These are phyloP conservation scores for Ormyrus thymus DNA, from an alignment of 2,888 invertebrate species.

Conservation along the genomic window DNA sequence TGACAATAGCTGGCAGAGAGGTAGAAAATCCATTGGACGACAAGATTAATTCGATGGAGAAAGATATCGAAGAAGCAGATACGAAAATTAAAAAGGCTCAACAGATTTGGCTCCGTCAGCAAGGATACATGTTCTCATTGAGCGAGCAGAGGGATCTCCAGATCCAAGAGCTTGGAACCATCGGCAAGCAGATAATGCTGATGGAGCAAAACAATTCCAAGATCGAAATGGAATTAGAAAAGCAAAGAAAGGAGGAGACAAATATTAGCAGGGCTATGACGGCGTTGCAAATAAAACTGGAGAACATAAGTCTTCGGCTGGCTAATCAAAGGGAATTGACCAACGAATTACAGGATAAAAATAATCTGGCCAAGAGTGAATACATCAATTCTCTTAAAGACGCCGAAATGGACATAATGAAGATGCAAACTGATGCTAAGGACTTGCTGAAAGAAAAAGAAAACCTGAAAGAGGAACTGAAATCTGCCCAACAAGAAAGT, in stretches of 20 bases:
- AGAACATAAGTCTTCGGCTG: constrained; percentile 72
- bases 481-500: constrained; percentile 81
- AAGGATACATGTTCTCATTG: constrained; percentile 83
- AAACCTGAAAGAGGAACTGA: constrained; percentile 79
- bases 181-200: constrained; percentile 82
- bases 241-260: constrained; percentile 77
- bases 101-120: constrained; percentile 86
- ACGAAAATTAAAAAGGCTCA: constrained; percentile 81
- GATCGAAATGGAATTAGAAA: constrained; percentile 81
- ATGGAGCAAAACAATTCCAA: constrained; percentile 86
- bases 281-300: constrained; percentile 79
- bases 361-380: constrained; percentile 77
- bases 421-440: constrained; percentile 82
- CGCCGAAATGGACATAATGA: constrained; percentile 81
- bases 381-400: constrained; percentile 78
- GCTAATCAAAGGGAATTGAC: constrained; percentile 77
- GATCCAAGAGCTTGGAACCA: constrained; percentile 82
- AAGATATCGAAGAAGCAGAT: constrained; percentile 79
- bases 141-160: constrained; percentile 83
- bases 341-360: constrained; percentile 77
- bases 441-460: constrained; percentile 82
- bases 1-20: constrained; percentile 64
- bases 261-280: constrained; percentile 80
- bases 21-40: constrained; percentile 78
- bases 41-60: constrained; percentile 81